Conservation (phyloP, 2,888 invertebrate genomes). For the Leucophora obtusa region DNA sequence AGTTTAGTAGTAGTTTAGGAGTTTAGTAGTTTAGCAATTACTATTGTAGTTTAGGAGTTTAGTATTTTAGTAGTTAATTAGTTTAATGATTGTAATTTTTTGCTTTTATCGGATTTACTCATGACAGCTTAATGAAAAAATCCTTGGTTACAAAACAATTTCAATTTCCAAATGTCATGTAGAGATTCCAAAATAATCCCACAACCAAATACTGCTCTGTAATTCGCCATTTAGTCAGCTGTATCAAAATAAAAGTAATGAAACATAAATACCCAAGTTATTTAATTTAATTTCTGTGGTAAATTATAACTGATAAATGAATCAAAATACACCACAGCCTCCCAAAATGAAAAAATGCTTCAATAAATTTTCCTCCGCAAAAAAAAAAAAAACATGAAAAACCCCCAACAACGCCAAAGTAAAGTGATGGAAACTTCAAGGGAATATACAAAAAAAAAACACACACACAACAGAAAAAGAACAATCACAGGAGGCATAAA, state of each 20-base stretch:
- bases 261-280: constrained; percentile 43
- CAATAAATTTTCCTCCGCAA: constrained; percentile 47
- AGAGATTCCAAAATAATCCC: background rate
- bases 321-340: constrained; percentile 27
- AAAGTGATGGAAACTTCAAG: constrained; percentile 22
- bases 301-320: constrained; percentile 54
- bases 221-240: constrained; percentile 29
- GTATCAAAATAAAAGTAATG: constrained; percentile 36
- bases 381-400: background rate
- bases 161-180: background rate
- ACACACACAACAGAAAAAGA: background rate
- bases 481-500: constrained; percentile 44
- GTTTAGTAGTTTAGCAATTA: too few species aligned
- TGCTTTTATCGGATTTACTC: too few species aligned
- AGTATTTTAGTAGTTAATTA: too few species aligned
- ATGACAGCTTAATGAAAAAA: too few species aligned
- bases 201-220: background rate
- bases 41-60: too few species aligned
- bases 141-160: background rate
- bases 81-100: too few species aligned
- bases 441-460: constrained; percentile 9
- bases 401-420: background rate
- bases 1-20: too few species aligned
- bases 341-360: background rate
- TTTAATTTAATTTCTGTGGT: constrained; percentile 56